Conservation (phyloP, 1,140 invertebrate species). For the Asbolus verrucosus region DNA sequence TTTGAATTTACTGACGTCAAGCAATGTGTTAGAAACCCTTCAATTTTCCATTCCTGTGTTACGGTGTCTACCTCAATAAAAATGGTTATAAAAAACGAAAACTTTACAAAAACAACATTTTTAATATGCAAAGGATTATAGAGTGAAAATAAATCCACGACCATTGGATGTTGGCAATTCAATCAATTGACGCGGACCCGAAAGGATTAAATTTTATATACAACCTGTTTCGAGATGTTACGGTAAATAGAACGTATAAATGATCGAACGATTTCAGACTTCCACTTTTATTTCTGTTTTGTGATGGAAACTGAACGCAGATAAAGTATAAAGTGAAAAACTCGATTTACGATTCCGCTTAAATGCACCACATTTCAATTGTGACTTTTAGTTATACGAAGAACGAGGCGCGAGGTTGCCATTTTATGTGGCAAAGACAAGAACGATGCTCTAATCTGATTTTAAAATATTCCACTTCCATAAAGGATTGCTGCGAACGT, state of each 20-base stretch:
- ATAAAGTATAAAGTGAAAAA: slow-evolving; percentile 23
- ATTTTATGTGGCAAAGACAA: too few relatives aligned
- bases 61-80: too few relatives aligned
- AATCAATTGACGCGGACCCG: not conserved
- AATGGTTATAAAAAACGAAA: too few relatives aligned
- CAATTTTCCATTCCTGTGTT: too few relatives aligned
- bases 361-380: slow-evolving; percentile 12
- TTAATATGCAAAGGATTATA: too few relatives aligned
- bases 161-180: too few relatives aligned
- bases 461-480: not conserved
- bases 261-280: not conserved
- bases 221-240: not conserved
- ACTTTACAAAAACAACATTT: too few relatives aligned
- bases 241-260: not conserved
- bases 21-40: too few relatives aligned
- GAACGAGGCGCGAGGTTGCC: not conserved
- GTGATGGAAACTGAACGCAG: slow-evolving; percentile 5
- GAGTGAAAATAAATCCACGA: too few relatives aligned
- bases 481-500: too few relatives aligned
- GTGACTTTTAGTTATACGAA: not conserved
- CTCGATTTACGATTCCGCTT: slow-evolving; percentile 19
- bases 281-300: slow-evolving; percentile 9
- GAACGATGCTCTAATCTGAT: not conserved
- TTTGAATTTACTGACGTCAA: too few relatives aligned
- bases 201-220: not conserved